Base-by-base conservation (phyloP, 2,113 vertebrate species). In the Macquaria australasica region DNA sequence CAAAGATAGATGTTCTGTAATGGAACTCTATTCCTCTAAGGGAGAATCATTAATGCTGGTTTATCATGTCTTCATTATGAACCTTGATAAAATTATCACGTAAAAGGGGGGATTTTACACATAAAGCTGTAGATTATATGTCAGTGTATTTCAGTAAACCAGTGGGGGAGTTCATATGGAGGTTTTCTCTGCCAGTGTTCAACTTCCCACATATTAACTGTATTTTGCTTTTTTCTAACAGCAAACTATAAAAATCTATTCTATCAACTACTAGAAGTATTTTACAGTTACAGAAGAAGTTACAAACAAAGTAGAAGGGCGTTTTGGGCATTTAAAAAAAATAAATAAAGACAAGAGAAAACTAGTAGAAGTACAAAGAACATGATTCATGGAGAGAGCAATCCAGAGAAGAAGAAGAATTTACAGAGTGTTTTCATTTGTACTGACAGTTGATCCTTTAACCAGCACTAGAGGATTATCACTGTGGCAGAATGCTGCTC, bases 1-100 rank as follows among this genome's bases (percentile, higher is more conserved):
- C 56, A 74, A 62, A 83, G 86, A 87, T 45, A 80, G 84, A 84
- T 60, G 70, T 28, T 73, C 56, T 73, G 6, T 50, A 45, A 41
- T 73, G 56, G 39, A 74, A 5, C 73, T 53, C 14, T 43, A 1
- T 31, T 51, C 43, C 70, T 78, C 63, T 20, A 0, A 48, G 80
- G 82, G 66, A 74, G 28, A 45, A 39, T 82, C 77, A 69, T 89
- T 89, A 82, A 67, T 20, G 34, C 62, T 12, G 0, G 10, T 82
- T 82, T 58, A 80, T 77, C 28, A 51, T 18, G 69, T 70, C 66
- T 66, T 78, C 77, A 55, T 69, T 7, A 39, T 55, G 51, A 75
- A 60, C 37, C 64, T 45, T 51, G 72, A 68, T 86, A 0, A 43
- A 87, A 83, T 76, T 18, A 83, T n/a, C 25, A 37, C 0, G 8